phyloP scores from a whole-genome alignment of 2,797 vertebrate species.

The Podargus strigoides region DNA sequence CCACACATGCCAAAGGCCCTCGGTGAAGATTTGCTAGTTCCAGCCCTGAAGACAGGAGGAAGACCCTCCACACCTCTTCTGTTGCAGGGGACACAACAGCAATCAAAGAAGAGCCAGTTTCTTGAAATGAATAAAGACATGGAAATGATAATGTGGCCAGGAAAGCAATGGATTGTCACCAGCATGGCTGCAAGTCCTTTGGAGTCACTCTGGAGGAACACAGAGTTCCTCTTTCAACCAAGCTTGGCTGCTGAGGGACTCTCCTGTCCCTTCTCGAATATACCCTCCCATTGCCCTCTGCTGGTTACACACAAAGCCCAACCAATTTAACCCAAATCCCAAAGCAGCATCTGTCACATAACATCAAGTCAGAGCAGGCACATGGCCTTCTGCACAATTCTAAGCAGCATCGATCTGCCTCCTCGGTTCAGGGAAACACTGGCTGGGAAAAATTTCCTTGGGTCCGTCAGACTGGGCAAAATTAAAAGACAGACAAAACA shows the following conservation, averaged over 20 bases:
- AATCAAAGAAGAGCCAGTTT: slow-evolving; percentile 15
- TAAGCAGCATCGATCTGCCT: slow-evolving; percentile 29
- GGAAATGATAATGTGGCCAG: slow-evolving; percentile 23
- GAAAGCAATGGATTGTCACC: not conserved
- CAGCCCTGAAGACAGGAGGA: not conserved
- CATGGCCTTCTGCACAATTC: slow-evolving; percentile 3
- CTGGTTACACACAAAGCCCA: slow-evolving; percentile 4
- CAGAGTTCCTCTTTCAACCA: not conserved
- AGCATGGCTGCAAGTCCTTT: not conserved
- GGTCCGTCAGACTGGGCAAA: not conserved
- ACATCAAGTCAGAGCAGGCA: slow-evolving; percentile 3
- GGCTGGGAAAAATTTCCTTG: not conserved
- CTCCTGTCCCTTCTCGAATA: not conserved
- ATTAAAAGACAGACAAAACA: slow-evolving; percentile 11
- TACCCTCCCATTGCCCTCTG: not conserved
- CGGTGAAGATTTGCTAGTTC: not conserved
- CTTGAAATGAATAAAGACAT: slow-evolving; percentile 65
- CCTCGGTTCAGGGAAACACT: slow-evolving; percentile 1
- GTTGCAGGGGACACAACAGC: not conserved
- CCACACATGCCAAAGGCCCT: not conserved
- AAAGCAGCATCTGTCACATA: slow-evolving; percentile 59
- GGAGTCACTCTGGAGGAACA: not conserved
- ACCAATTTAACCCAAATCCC: not conserved
- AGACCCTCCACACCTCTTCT: not conserved
- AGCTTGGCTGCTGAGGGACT: not conserved